Evolutionary conservation across 2,797 vertebrate genomes (phyloP).

Genomic region (Cygnus olor): DNA sequence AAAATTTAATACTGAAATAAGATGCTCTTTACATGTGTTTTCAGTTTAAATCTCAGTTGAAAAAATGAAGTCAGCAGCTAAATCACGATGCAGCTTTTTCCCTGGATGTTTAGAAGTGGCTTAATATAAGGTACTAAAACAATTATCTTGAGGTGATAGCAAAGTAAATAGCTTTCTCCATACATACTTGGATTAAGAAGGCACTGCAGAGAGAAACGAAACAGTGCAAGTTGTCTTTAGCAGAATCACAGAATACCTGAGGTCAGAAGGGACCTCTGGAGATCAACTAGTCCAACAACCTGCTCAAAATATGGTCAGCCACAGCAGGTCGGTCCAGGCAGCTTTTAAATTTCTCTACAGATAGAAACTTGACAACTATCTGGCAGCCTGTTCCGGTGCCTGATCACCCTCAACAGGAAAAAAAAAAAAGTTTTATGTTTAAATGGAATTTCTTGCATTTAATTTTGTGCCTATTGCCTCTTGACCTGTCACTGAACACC

Average conservation of each 20-base stretch:
- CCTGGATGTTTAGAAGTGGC: not conserved
- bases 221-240: not conserved
- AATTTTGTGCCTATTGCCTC: not conserved
- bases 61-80: not conserved
- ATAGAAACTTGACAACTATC: not conserved
- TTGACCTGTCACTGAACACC: not conserved
- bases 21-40: not conserved
- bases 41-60: not conserved
- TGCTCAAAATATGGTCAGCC: not conserved
- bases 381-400: not conserved
- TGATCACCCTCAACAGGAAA: not conserved
- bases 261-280: not conserved
- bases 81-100: not conserved
- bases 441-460: not conserved
- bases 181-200: not conserved
- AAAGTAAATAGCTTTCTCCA: not conserved
- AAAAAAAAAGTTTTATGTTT: not conserved
- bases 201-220: not conserved
- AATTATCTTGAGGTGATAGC: not conserved
- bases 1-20: not conserved
- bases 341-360: not conserved
- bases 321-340: not conserved
- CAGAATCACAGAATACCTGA: not conserved
- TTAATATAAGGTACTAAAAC: not conserved
- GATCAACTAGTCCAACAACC: not conserved